Conservation (phyloP, 2,113 vertebrate species). For the Apaloderma vittatum region DNA sequence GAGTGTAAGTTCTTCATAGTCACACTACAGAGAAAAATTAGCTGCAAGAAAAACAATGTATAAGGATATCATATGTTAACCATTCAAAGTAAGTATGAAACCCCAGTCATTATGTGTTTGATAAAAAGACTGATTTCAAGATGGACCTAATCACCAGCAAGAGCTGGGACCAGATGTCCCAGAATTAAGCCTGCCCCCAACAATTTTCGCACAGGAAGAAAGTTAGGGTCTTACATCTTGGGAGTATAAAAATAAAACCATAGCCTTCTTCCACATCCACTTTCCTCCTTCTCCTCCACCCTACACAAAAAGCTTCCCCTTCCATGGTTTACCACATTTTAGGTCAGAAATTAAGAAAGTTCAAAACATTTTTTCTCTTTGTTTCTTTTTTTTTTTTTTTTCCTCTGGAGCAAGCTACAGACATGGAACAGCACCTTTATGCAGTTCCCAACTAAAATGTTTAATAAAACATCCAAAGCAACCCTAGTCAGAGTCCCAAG, state of each 20-base stretch:
- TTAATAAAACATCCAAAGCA: not conserved
- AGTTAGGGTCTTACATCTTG: not conserved
- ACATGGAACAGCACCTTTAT: not conserved
- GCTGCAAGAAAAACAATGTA: not conserved
- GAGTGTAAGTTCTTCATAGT: not conserved
- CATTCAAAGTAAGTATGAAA: not conserved
- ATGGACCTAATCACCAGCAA: not conserved
- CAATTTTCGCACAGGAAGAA: not conserved
- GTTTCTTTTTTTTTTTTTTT: not conserved
- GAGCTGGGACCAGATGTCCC: not conserved
- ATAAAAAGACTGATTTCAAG: not conserved
- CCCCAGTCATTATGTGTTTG: not conserved
- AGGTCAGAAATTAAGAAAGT: not conserved
- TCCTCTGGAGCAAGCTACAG: not conserved
- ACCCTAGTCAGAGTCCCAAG: not conserved
- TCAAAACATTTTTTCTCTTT: not conserved
- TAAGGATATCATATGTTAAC: not conserved
- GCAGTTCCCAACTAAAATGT: not conserved
- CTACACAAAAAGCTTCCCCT: not conserved
- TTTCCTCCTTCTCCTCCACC: not conserved
- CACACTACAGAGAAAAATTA: not conserved
- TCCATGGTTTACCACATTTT: rapidly evolving
- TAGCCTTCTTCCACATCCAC: not conserved
- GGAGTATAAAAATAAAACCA: not conserved
- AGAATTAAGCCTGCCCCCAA: not conserved